Conservation (phyloP, 2,888 invertebrate species). For the Volucella zonaria region DNA sequence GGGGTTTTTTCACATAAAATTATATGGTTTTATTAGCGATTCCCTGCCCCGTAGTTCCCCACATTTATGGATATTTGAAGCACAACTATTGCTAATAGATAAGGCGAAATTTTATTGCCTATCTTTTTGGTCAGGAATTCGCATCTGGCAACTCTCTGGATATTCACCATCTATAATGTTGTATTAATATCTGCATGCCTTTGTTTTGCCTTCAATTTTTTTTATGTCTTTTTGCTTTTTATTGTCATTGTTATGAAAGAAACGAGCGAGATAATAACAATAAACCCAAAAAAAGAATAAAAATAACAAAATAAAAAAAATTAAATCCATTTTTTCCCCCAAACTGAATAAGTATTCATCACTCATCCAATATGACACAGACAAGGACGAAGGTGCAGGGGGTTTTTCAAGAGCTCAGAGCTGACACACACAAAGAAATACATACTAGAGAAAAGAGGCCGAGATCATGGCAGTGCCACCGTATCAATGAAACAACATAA, state of each 20-base stretch:
- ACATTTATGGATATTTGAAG: too few species aligned
- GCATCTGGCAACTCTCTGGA: constrained; percentile 29
- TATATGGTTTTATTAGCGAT: too few species aligned
- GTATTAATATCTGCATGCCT: constrained; percentile 57
- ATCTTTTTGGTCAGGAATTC: not conserved
- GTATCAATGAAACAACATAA: constrained; percentile 48
- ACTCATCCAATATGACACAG: constrained; percentile 29
- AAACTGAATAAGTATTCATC: constrained; percentile 24
- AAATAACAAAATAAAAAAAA: not conserved
- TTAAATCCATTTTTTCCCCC: constrained; percentile 2
- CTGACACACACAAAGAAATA: not conserved
- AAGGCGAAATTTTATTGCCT: too few species aligned
- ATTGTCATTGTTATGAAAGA: constrained; percentile 46
- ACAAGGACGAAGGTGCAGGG: too few species aligned
- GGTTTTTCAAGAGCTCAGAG: too few species aligned
- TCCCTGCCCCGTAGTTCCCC: too few species aligned
- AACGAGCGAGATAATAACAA: constrained; percentile 52
- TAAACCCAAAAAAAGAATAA: constrained; percentile 10
- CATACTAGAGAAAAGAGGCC: constrained; percentile 1
- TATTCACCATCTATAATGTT: constrained; percentile 4
- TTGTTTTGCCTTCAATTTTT: constrained; percentile 32
- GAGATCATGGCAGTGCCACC: constrained; percentile 25
- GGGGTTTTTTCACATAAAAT: too few species aligned
- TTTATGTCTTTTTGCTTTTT: constrained; percentile 8
- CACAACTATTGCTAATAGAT: too few species aligned